Evolutionary conservation across 2,888 invertebrate genomes (phyloP).

Genomic region (Rhagium mordax): DNA sequence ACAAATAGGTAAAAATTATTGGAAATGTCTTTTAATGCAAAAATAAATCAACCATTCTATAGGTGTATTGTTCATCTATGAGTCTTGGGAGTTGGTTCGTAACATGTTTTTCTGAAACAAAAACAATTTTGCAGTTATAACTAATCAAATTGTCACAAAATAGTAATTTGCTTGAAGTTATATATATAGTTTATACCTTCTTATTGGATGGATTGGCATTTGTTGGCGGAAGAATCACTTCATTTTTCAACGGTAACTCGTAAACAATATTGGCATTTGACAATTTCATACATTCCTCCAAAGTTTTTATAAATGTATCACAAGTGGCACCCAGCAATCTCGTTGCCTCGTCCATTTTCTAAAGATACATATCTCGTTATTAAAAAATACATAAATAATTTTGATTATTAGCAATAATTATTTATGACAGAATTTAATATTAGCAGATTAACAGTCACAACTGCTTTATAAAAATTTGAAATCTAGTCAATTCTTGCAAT

Average conservation of each 20-base stretch:
- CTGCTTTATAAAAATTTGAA: too few relatives aligned
- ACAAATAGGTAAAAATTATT: conserved; percentile 14
- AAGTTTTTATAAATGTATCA: conserved; percentile 86
- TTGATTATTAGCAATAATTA: too few relatives aligned
- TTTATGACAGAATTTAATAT: too few relatives aligned
- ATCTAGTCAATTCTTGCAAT: too few relatives aligned
- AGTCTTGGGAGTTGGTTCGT: conserved; percentile 35
- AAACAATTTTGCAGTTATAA: neutral
- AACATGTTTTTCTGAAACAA: conserved; percentile 32
- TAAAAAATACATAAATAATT: too few relatives aligned
- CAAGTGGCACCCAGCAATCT: conserved; percentile 84
- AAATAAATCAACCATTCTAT: conserved; percentile 16
- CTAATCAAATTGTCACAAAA: too few relatives aligned
- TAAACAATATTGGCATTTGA: conserved; percentile 69
- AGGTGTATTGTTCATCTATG: conserved; percentile 20
- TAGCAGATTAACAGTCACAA: too few relatives aligned
- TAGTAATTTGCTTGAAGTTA: too few relatives aligned
- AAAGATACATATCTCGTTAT: conserved; percentile 65
- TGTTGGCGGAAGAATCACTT: conserved; percentile 56
- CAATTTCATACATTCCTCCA: conserved; percentile 85
- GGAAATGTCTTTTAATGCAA: conserved; percentile 18
- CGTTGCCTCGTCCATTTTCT: conserved; percentile 83
- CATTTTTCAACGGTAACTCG: conserved; percentile 55
- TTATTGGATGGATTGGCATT: conserved; percentile 57
- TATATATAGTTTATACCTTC: conserved; percentile 49